Conservation (phyloP, 1,140 invertebrate species). For the Drosophila quadrilineata region DNA sequence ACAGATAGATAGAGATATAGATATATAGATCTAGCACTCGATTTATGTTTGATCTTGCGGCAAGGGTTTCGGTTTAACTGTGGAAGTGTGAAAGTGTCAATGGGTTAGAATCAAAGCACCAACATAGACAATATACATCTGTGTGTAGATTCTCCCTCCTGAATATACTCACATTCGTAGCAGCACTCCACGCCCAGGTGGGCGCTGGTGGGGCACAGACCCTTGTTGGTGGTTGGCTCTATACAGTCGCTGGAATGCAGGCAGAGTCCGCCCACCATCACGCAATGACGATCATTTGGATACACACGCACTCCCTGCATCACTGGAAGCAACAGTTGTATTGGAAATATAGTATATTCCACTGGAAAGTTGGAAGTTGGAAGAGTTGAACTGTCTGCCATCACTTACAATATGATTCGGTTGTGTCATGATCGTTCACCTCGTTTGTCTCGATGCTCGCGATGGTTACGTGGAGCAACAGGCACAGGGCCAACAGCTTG, state of each 20-base stretch:
- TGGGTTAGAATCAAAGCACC: slow-evolving; percentile 1
- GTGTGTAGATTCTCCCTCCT: too few relatives aligned
- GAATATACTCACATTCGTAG: slow-evolving; percentile 78
- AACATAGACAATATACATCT: too few relatives aligned
- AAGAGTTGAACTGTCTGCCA: not conserved
- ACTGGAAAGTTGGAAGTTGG: not conserved
- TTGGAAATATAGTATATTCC: not conserved
- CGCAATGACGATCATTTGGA: slow-evolving; percentile 69
- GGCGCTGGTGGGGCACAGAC: slow-evolving; percentile 72
- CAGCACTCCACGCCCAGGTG: slow-evolving; percentile 79
- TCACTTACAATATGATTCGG: slow-evolving; percentile 60
- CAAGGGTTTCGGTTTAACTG: slow-evolving; percentile 36
- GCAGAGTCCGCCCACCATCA: slow-evolving; percentile 73
- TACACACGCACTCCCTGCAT: slow-evolving; percentile 71
- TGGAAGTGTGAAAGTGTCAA: slow-evolving; percentile 1
- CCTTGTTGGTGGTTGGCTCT: slow-evolving; percentile 56
- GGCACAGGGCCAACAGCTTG: slow-evolving; percentile 47
- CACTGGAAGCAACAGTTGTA: slow-evolving; percentile 30
- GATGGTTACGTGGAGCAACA: slow-evolving; percentile 45
- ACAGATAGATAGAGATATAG: not conserved
- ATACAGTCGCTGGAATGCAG: slow-evolving; percentile 66
- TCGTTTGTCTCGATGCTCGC: slow-evolving; percentile 64
- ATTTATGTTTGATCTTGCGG: slow-evolving; percentile 2
- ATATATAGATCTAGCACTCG: too few relatives aligned
- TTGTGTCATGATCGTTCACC: slow-evolving; percentile 42